Base-by-base conservation (phyloP, 2,888 invertebrate genomes). In the Leptinotarsa haldemani region DNA sequence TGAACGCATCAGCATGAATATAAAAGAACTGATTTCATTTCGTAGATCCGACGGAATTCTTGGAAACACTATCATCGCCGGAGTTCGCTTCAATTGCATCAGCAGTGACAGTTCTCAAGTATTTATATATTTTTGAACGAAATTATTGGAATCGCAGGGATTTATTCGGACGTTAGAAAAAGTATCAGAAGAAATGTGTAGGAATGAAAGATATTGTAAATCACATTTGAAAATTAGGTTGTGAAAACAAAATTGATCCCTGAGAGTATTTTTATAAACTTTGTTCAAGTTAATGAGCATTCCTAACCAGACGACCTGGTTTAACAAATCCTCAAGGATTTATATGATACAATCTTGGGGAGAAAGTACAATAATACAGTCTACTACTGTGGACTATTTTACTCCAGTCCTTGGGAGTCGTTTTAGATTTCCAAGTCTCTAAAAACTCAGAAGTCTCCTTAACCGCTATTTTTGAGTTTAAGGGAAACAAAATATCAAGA, bases 11-110 rank as follows among this genome's bases (percentile, higher is more conserved):
- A 68, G 56, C 46, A 68, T 68, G 46, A 68, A 68, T 68, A 56
- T 56, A 68, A 52, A 68, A 68, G 68, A 56, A 68, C 68, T 58
- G 68, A 68, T 68, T 68, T 68, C 58, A 68, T 56, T 68, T 56
- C 56, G 56, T 16, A 67, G 67, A 53, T 67, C 67, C 30, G 53
- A 53, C 46, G 68, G 56, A 68, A 58, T 68, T 68, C 68, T 56
- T 18, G 46, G 68, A 56, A 68, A 56, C 20, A 47, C 46, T 53
- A 30, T n/a, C 53, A 53, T 67, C 53, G 67, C 66, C 48, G 30
- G 50, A n/a, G 50, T 50, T 18, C 20, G 65, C 48, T 3, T 20
- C 67, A 40, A 67, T 67, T 40, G 52, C 22, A 52, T 66, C 48
- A 48, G 20, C 22, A 48, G 66, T 16, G 67, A 67, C 67, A 67